Evolutionary conservation across 2,113 vertebrate genomes (phyloP).

Genomic region (Dicaeum eximium): DNA sequence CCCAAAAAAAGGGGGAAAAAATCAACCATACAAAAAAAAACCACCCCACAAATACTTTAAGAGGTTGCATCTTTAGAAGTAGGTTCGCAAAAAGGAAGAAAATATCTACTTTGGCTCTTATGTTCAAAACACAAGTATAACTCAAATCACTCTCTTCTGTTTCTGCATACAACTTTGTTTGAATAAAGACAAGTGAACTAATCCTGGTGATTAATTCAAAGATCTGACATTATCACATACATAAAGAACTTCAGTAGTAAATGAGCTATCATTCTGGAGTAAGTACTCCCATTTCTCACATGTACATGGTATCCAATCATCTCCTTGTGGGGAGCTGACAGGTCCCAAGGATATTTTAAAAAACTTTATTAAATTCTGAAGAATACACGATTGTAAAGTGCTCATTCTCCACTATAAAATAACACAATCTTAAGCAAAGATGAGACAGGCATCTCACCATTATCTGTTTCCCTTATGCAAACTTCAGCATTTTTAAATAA

Average conservation of each 20-base stretch:
- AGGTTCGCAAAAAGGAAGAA: not conserved
- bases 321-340: not conserved
- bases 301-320: not conserved
- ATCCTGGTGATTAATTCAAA: not conserved
- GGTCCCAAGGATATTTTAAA: not conserved
- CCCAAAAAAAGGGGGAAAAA: too few species aligned
- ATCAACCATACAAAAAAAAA: not conserved
- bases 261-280: not conserved
- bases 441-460: not conserved
- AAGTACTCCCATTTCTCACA: not conserved
- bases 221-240: not conserved
- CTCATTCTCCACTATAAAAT: not conserved
- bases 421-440: not conserved
- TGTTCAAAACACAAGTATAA: not conserved
- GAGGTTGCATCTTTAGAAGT: not conserved
- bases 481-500: not conserved
- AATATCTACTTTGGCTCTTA: not conserved
- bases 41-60: not conserved
- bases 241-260: not conserved
- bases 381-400: not conserved
- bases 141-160: not conserved
- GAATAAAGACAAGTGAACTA: not conserved
- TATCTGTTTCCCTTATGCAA: not conserved
- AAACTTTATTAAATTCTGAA: not conserved
- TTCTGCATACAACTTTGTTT: not conserved